Conservation (phyloP, 2,888 invertebrate genomes). For the Leptogaster cylindrica region DNA sequence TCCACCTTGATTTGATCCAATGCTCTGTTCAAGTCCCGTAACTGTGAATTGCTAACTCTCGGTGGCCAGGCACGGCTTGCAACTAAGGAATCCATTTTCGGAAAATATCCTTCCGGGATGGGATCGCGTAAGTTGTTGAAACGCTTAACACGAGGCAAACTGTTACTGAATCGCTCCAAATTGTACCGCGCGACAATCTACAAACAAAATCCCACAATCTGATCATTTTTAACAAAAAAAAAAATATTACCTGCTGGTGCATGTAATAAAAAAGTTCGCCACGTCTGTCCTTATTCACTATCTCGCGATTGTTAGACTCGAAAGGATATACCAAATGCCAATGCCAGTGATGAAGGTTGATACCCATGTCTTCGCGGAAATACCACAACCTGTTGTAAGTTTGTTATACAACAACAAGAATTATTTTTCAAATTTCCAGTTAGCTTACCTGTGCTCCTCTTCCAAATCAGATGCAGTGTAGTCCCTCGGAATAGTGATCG, state of each 20-base stretch:
- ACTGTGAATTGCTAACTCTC: conserved; percentile 66
- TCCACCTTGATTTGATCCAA: conserved; percentile 72
- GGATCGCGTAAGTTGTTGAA: conserved; percentile 72
- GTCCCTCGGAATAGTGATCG: conserved; percentile 68
- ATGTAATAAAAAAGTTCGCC: conserved; percentile 76
- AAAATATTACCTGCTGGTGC: conserved; percentile 66
- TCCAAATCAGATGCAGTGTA: conserved; percentile 78
- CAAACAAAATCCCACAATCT: not conserved
- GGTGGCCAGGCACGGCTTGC: conserved; percentile 79
- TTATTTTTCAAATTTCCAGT: too few species aligned
- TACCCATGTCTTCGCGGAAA: conserved; percentile 80
- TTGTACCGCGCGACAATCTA: conserved; percentile 71
- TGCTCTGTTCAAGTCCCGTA: conserved; percentile 71
- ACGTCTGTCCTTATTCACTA: conserved; percentile 68
- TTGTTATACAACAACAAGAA: too few species aligned
- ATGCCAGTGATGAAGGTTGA: conserved; percentile 86
- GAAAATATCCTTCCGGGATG: conserved; percentile 81
- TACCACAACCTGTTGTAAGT: conserved; percentile 63
- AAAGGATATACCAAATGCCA: conserved; percentile 81
- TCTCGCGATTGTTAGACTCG: conserved; percentile 62
- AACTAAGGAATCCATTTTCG: conserved; percentile 80
- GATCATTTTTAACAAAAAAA: not conserved
- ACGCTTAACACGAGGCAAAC: conserved; percentile 68
- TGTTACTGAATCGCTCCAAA: conserved; percentile 76
- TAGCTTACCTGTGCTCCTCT: conserved; percentile 71